Evolutionary conservation across 2,113 vertebrate genomes (phyloP).

Genomic region (Sorex araneus): DNA sequence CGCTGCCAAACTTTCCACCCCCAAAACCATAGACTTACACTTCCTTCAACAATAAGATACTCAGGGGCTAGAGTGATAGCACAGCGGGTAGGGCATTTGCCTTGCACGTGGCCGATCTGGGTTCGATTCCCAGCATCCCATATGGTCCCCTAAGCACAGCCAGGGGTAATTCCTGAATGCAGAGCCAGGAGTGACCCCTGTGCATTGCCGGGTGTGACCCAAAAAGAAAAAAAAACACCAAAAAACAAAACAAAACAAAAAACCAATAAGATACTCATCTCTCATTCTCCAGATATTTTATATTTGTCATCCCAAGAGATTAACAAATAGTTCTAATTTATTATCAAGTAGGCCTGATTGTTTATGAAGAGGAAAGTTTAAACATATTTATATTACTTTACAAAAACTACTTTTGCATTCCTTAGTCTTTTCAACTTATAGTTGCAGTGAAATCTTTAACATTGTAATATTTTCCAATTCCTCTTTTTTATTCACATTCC

Average conservation of each 20-base stretch:
- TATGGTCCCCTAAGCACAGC: too few species aligned
- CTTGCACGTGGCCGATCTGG: too few species aligned
- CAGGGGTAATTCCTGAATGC: too few species aligned
- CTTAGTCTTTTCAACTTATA: conserved; percentile 18
- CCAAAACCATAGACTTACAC: neutral
- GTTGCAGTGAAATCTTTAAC: neutral
- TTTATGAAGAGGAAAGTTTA: conserved; percentile 12
- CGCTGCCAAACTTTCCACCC: neutral
- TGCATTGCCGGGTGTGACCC: too few species aligned
- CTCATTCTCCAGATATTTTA: neutral
- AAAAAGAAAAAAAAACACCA: too few species aligned
- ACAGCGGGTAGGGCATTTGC: too few species aligned
- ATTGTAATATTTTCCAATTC: neutral
- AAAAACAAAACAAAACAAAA: too few species aligned
- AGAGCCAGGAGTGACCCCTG: too few species aligned
- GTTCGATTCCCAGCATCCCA: too few species aligned
- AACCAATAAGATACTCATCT: neutral
- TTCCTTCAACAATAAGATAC: neutral
- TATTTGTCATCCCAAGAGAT: neutral
- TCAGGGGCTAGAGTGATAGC: too few species aligned
- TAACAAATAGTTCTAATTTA: neutral
- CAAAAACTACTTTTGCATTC: conserved; percentile 36
- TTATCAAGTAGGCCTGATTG: neutral
- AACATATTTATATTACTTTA: neutral
- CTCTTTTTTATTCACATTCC: neutral